Evolutionary conservation across 30 jellyfish, hydroid and myxozoan genomes (phyloP), one percentile per base, ranked within the genome.

Genomic region (Chironex yamaguchii): DNA sequence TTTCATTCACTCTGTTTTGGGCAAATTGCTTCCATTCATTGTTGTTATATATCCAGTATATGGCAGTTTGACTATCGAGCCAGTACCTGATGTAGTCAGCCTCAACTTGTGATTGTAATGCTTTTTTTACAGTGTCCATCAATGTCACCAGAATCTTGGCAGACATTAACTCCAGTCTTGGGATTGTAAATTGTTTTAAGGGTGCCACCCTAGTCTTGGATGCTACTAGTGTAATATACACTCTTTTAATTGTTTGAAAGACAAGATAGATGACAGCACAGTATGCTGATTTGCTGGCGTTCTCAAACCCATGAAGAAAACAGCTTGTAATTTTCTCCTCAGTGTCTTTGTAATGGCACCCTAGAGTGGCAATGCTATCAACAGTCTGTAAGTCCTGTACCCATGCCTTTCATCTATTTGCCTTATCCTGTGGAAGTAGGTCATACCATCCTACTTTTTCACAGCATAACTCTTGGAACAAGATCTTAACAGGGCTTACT

Each of bases 121-220:
- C 72, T 29, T 67, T 62, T 81, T 51, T 36, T 26, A 84, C 72
- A 26, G 79, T 36, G 53, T 76, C 89, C 89, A 76, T 76, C n/a
- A 76, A 26, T 26, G 79, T 54, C 1, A 62, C 17, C 23, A 76
- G 26, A 6, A 76, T 52, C 4, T 49, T 21, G 1, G 50, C 89
- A 76, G 79, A 23, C 89, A 76, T 52, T 26, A 81, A 62, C 62
- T 81, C 83, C 1, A 81, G 74, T 29, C 85, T 63, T 9, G 85
- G 91, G 4, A 81, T 81, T 13, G 62, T 21, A 49, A 53, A 34
- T 30, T 33, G 28, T 49, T 63, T 81, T 58, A 67, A 81, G 36
- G 84, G 91, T 25, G 85, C 85, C 9, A 81, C 85, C 76, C 85
- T 63, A 0, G 84, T 9, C 52, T n/a, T 78, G 35, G 90, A 67